Conservation (phyloP, 2,797 vertebrate species). For the Sphenopsis melanotis region DNA sequence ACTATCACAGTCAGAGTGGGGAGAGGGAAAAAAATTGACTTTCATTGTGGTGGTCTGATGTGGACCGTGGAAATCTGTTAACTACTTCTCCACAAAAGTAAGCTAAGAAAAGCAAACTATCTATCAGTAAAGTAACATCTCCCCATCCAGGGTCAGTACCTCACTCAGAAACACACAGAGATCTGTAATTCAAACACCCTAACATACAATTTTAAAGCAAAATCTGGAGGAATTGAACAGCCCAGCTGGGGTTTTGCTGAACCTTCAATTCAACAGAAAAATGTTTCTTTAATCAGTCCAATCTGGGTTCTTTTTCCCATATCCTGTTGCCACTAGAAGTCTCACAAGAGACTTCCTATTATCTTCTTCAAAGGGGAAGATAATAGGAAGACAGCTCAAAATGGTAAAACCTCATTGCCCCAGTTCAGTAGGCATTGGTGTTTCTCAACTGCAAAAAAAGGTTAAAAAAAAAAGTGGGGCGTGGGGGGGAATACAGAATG, state of each 20-base stretch:
- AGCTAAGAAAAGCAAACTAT: neutral
- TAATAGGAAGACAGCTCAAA: neutral
- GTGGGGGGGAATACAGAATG: neutral
- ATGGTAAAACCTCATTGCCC: neutral
- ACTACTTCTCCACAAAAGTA: neutral
- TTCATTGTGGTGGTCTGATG: neutral
- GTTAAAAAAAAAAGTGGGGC: accelerated
- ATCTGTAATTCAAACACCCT: neutral
- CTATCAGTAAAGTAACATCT: neutral
- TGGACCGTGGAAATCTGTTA: neutral
- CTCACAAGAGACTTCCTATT: neutral
- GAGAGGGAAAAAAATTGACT: neutral
- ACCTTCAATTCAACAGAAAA: neutral
- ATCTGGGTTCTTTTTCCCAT: neutral
- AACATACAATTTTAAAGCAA: neutral
- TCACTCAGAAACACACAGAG: neutral
- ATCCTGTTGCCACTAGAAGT: neutral
- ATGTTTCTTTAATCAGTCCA: neutral
- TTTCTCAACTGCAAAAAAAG: neutral
- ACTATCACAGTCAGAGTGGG: neutral
- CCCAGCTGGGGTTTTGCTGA: neutral
- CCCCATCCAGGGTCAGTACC: neutral
- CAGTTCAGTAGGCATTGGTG: neutral
- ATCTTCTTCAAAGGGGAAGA: neutral
- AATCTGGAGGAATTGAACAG: neutral